Conservation (phyloP, 2,113 vertebrate genomes). For the Corythornis vintsioides region DNA sequence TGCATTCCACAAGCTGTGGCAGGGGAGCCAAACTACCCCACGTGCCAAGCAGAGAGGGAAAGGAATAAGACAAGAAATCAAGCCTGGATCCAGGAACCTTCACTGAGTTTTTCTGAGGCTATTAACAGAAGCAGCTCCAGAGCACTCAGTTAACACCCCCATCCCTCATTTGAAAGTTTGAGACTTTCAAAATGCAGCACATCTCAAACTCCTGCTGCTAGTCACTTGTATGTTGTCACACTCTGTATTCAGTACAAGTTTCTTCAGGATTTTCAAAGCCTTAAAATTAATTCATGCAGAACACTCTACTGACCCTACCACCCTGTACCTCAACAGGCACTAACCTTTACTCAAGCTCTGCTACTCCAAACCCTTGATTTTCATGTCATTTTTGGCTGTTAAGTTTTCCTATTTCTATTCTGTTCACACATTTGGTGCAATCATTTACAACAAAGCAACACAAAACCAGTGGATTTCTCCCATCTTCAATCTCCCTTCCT, state of each 20-base stretch:
- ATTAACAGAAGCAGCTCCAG: not conserved
- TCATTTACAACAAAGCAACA: not conserved
- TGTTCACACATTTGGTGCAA: not conserved
- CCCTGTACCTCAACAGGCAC: slow-evolving; percentile 66
- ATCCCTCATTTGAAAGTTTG: not conserved
- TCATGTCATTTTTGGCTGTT: not conserved
- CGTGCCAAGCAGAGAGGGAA: slow-evolving; percentile 71
- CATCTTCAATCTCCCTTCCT: not conserved
- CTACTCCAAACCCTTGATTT: not conserved
- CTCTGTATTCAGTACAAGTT: slow-evolving; percentile 71
- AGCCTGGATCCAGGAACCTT: slow-evolving; percentile 74
- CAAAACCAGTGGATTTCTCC: not conserved
- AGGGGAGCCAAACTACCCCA: slow-evolving; percentile 62
- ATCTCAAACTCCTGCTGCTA: not conserved
- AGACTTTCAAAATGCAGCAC: not conserved
- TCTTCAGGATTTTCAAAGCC: slow-evolving; percentile 67
- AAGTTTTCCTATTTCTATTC: not conserved
- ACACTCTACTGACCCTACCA: slow-evolving; percentile 41
- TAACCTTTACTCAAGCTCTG: not conserved
- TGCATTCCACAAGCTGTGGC: slow-evolving; percentile 48
- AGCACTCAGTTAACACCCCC: not conserved
- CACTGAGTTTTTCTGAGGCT: not conserved
- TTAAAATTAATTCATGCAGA: slow-evolving; percentile 51
- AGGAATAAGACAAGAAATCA: slow-evolving; percentile 68
- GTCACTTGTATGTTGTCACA: not conserved